Evolutionary conservation across 2,888 invertebrate genomes (phyloP).

Genomic region (Agrypnus murinus): DNA sequence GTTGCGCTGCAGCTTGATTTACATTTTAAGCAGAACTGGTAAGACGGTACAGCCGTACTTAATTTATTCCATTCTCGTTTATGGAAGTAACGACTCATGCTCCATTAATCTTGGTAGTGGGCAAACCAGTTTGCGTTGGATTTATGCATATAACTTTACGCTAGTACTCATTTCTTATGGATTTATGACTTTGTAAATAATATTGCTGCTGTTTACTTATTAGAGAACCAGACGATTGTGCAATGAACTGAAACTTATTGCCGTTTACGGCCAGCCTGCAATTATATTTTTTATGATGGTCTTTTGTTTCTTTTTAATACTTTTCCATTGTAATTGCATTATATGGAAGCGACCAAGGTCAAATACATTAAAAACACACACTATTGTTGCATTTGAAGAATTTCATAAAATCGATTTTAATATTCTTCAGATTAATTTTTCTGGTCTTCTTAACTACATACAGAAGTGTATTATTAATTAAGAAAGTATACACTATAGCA

Average conservation of each 20-base stretch:
- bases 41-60: constrained; percentile 32
- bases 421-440: too few species aligned
- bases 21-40: constrained; percentile 53
- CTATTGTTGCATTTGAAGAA: too few species aligned
- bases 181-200: constrained; percentile 39
- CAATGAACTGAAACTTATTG: constrained; percentile 27
- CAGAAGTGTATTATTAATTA: too few species aligned
- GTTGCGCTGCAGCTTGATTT: constrained; percentile 48
- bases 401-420: too few species aligned
- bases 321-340: constrained; percentile 4
- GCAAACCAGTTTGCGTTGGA: constrained; percentile 42
- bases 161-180: constrained; percentile 36
- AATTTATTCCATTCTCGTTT: constrained; percentile 41
- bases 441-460: too few species aligned
- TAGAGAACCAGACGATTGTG: constrained; percentile 31
- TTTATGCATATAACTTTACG: constrained; percentile 42
- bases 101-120: constrained; percentile 42
- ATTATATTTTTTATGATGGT: constrained; percentile 11
- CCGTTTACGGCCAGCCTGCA: constrained; percentile 13
- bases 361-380: too few species aligned
- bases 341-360: not conserved
- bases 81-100: constrained; percentile 43
- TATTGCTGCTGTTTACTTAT: constrained; percentile 32
- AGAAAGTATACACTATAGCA: too few species aligned
- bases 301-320: constrained; percentile 1